A percentile compares a stretch with the other conserved stretches of the same genome.
phyloP scores from a whole-genome alignment of 2,113 vertebrate species.

The Lophius piscatorius region DNA sequence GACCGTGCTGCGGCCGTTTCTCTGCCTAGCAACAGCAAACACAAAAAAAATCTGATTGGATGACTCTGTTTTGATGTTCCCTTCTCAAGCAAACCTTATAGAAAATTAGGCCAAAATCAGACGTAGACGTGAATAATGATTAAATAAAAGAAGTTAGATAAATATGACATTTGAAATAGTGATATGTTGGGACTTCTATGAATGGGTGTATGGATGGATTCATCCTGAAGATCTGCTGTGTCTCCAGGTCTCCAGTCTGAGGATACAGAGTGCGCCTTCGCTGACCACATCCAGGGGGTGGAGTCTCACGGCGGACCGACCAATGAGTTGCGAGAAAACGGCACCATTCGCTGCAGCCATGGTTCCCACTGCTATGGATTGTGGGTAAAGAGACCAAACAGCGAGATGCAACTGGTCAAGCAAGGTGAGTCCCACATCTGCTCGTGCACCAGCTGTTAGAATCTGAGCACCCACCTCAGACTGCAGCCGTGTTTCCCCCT shows the following conservation, averaged over 20 bases:
- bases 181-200: no score
- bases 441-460: background rate
- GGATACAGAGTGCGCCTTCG: slow-evolving; percentile 66
- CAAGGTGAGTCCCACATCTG: slow-evolving; percentile 64
- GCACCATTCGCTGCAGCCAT: slow-evolving; percentile 65
- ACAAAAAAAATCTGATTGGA: no score
- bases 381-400: slow-evolving; percentile 66
- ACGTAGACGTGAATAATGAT: no score
- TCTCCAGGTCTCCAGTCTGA: slow-evolving; percentile 62
- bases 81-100: no score
- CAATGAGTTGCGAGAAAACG: slow-evolving; percentile 61
- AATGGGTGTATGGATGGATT: no score
- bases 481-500: background rate
- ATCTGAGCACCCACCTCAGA: no score
- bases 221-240: background rate
- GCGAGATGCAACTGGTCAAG: slow-evolving; percentile 59
- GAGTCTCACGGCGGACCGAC: slow-evolving; percentile 27
- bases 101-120: no score
- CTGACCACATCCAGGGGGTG: slow-evolving; percentile 35
- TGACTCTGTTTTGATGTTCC: no score
- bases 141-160: no score
- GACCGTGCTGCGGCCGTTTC: no score
- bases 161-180: no score
- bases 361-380: slow-evolving; percentile 72
- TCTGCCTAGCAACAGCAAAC: no score